Evolutionary conservation across 92 coral and sea anemone species (phyloP), one percentile per base, ranked within the genome.

Genomic region (Anthopleura xanthogrammica): DNA sequence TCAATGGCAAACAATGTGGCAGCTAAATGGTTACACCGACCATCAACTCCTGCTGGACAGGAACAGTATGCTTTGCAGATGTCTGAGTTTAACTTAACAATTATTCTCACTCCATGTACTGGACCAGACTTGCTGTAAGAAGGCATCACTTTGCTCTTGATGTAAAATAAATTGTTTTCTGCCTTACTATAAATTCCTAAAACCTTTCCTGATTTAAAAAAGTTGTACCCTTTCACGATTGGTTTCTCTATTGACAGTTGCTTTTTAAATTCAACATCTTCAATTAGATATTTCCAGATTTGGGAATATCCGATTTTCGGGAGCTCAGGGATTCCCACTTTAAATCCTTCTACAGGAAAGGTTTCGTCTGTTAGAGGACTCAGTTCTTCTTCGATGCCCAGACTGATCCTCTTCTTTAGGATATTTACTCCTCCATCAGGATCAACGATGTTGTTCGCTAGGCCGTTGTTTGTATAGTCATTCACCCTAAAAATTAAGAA

Each of bases 31-130:
- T 88, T 88, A 70, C 91, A 88, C 20, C 89, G 57, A 58, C 91
- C 91, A 84, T 88, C 91, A 20, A 88, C 89, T 16, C 91, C 91
- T 77, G 91, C 91, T 58, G 89, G 91, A 76, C 91, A 88, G 36
- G 89, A 84, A 84, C 91, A 88, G 78, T 78, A 43, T 5, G 89
- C 91, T 71, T 77, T 77, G 9, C 57, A 52, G 72, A 88, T 79
- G 85, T 88, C 85, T 60, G 89, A 89, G 77, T 85, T 86, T 79
- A 60, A 60, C 73, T 80, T 79, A 19, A 85, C 72, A 16, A 88
- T 83, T 3, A 14, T 11, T 5, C 11, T 50, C 54, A 50, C 54
- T 50, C 36, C 36, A 11, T 50, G 54, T 50, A 50, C 36, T 29
- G 36, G 36, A 29, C 36, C 36, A 29, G 36, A 50, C 36, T 29